Conservation (phyloP, 92 coral and sea anemone species). For the Parazoanthus atlanticus region DNA sequence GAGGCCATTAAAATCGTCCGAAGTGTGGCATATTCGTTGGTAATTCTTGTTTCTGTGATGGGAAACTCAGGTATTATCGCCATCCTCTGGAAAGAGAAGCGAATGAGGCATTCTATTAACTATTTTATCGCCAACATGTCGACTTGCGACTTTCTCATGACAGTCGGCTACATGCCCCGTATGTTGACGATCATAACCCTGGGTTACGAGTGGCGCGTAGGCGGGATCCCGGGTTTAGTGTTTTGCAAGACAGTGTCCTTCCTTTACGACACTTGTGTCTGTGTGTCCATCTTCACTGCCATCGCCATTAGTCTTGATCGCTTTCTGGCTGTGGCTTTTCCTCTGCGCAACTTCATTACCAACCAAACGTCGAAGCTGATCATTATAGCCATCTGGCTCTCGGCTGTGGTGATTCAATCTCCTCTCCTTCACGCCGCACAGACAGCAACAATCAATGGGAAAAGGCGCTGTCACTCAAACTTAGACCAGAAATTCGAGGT, state of each 20-base stretch:
- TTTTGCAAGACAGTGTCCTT: constrained; percentile 35
- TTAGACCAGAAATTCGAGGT: constrained; percentile 23
- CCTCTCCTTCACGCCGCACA: constrained; percentile 22
- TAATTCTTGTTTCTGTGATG: constrained; percentile 13
- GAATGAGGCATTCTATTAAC: constrained; percentile 39
- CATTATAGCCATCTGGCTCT: constrained; percentile 12
- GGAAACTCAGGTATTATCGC: constrained; percentile 28
- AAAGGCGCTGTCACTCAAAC: constrained; percentile 17
- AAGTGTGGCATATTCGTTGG: neutral
- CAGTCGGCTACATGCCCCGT: constrained; percentile 38
- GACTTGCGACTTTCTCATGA: constrained; percentile 17
- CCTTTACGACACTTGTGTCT: constrained; percentile 35
- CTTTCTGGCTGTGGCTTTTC: constrained; percentile 27
- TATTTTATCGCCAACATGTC: constrained; percentile 39
- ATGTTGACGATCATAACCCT: neutral
- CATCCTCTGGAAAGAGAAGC: constrained; percentile 24
- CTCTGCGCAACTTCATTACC: constrained; percentile 22
- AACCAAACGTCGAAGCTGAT: constrained; percentile 26
- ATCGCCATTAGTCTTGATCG: constrained; percentile 42
- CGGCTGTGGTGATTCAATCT: constrained; percentile 7
- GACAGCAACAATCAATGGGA: neutral
- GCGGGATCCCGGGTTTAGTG: neutral
- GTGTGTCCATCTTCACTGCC: constrained; percentile 44
- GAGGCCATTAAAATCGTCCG: constrained; percentile 3
- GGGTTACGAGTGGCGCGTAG: constrained; percentile 27